These are phyloP conservation scores for Platycercus adscitus DNA, from an alignment of 2,113 vertebrate genomes.

Conservation along the genomic window DNA sequence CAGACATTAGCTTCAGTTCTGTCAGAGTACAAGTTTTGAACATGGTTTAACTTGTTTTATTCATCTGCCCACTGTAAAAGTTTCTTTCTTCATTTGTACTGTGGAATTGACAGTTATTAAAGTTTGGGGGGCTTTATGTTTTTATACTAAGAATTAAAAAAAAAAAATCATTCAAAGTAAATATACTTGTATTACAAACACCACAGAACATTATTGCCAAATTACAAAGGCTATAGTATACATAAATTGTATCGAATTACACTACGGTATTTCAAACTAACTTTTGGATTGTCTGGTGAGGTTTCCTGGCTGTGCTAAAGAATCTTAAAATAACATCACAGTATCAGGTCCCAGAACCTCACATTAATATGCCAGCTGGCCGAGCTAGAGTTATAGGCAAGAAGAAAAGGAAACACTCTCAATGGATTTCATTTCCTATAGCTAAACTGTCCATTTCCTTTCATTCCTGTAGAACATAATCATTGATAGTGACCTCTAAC, in stretches of 20 bases:
- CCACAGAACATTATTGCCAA: conserved; percentile 20
- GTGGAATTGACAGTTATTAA: background rate
- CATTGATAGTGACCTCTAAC: conserved; percentile 28
- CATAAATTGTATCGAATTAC: conserved; percentile 60
- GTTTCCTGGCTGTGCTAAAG: conserved; percentile 74
- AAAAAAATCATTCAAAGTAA: background rate
- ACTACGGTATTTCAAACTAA: conserved; percentile 61
- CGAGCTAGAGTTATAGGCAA: conserved; percentile 5
- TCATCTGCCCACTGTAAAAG: background rate
- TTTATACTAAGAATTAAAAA: background rate
- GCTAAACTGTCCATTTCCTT: conserved; percentile 71
- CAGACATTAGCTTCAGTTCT: background rate
- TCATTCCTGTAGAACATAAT: conserved; percentile 41
- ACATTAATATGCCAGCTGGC: conserved; percentile 70
- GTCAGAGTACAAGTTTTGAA: background rate
- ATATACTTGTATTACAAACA: conserved; percentile 23
- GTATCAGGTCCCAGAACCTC: conserved; percentile 72
- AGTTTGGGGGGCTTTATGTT: background rate
- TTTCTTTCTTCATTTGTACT: background rate
- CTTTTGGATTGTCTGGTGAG: conserved; percentile 71
- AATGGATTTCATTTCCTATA: conserved; percentile 73
- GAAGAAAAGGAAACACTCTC: conserved; percentile 69
- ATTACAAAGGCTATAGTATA: conserved; percentile 24
- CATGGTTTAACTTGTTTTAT: background rate
- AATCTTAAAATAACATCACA: conserved; percentile 78